phyloP scores from a whole-genome alignment of 2,888 invertebrate genomes.

The Eupeodes luniger region DNA sequence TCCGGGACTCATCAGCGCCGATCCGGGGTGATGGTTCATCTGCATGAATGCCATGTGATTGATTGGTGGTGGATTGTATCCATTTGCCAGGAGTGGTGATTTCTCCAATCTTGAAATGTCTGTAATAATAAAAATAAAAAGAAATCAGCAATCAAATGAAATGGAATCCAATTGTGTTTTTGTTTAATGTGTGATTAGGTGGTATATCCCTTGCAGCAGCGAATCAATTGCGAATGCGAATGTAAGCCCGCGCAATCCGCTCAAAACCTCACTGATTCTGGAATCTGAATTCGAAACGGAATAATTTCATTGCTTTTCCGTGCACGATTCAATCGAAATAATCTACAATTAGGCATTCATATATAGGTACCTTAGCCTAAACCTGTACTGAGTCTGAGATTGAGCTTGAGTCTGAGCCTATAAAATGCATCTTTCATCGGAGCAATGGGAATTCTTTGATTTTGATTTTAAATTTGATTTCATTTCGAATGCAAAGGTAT shows the following conservation, averaged over 20 bases:
- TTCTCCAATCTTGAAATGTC: constrained; percentile 96
- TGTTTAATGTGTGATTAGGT: constrained; percentile 42
- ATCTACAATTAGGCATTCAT: constrained; percentile 67
- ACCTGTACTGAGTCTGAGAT: too few species aligned
- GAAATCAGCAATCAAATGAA: constrained; percentile 6
- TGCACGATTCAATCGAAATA: constrained; percentile 74
- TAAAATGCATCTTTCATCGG: too few species aligned
- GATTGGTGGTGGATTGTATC: constrained; percentile 96
- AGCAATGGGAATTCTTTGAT: constrained; percentile 66
- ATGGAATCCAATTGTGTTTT: constrained; percentile 31
- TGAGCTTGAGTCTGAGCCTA: too few species aligned
- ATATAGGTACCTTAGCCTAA: not conserved
- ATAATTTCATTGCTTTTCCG: constrained; percentile 47
- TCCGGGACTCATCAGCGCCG: constrained; percentile 94
- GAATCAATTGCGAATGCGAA: constrained; percentile 27
- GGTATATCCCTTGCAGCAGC: constrained; percentile 64
- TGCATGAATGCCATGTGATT: constrained; percentile 98
- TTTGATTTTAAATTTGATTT: constrained; percentile 40
- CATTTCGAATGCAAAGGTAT: constrained; percentile 70
- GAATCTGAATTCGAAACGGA: constrained; percentile 16
- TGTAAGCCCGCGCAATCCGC: not conserved
- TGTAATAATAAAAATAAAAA: constrained; percentile 83
- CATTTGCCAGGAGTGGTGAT: constrained; percentile 95
- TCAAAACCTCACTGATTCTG: constrained; percentile 21
- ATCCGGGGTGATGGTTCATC: constrained; percentile 90